Conservation (phyloP, 2,888 invertebrate species). For the Trichopoda pennipes region DNA sequence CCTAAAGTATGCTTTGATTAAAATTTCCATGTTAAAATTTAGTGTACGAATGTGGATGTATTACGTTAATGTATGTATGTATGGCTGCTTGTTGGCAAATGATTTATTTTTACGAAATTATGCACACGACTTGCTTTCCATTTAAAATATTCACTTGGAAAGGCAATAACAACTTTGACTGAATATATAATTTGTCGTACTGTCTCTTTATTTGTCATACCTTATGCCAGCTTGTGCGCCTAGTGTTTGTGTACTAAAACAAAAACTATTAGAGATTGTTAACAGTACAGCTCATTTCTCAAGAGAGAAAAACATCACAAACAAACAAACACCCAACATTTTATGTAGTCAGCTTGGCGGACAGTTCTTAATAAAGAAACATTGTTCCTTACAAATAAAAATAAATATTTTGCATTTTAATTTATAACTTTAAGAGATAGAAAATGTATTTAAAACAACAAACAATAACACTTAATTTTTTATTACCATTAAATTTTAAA, state of each 20-base stretch:
- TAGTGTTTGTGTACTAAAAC: constrained; percentile 10
- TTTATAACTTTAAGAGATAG: not conserved
- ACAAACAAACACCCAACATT: constrained; percentile 21
- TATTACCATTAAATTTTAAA: not conserved
- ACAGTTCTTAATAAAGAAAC: constrained; percentile 1
- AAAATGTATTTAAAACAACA: not conserved
- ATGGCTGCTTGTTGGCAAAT: constrained; percentile 16
- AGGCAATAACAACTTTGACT: constrained; percentile 14
- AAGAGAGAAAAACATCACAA: not conserved
- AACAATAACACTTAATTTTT: not conserved
- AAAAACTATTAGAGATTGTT: constrained; percentile 37
- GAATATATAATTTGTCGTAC: not conserved
- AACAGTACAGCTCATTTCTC: constrained; percentile 35
- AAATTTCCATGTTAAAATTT: constrained; percentile 22
- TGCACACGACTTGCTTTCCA: constrained; percentile 58
- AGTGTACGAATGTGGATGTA: not conserved
- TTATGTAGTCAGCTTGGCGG: constrained; percentile 7
- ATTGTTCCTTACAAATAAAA: not conserved
- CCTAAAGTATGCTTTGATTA: constrained; percentile 39
- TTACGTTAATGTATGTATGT: constrained; percentile 13
- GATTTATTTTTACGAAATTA: constrained; percentile 42
- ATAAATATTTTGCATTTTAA: not conserved
- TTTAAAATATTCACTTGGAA: constrained; percentile 32
- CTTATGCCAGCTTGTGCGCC: not conserved
- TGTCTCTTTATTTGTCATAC: constrained; percentile 5